Conservation (phyloP, 2,797 vertebrate genomes). For the Gorsachius magnificus region DNA sequence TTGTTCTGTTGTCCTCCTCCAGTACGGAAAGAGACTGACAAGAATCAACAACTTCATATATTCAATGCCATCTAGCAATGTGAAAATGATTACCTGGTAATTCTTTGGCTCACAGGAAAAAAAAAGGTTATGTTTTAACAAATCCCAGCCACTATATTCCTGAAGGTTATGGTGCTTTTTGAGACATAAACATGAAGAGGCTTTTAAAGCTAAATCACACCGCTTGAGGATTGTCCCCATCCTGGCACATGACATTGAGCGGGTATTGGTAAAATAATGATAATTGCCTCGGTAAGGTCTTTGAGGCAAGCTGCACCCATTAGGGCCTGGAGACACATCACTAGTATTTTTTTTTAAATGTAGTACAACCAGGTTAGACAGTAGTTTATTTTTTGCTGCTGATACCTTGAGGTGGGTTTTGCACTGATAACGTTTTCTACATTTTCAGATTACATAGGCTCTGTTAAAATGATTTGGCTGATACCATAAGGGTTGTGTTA, state of each 20-base stretch:
- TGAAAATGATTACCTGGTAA: neutral
- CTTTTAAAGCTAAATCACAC: neutral
- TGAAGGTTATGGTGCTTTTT: neutral
- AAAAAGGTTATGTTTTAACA: neutral
- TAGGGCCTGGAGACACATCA: neutral
- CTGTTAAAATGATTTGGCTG: neutral
- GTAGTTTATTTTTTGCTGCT: neutral
- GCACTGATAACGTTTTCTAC: neutral
- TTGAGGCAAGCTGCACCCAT: neutral
- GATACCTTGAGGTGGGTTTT: neutral
- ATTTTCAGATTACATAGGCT: neutral
- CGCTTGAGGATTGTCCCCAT: neutral
- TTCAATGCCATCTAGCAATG: neutral
- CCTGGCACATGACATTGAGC: neutral
- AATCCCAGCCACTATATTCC: neutral
- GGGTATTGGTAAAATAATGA: neutral
- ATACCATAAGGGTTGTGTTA: neutral
- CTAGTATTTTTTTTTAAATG: neutral
- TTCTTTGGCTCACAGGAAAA: neutral
- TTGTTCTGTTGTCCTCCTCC: neutral
- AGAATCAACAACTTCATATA: neutral
- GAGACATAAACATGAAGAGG: neutral
- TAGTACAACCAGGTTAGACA: neutral
- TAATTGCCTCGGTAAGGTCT: neutral
- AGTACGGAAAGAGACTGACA: neutral